phyloP scores from a whole-genome alignment of 2,888 invertebrate genomes.

The Plagiodera versicolora region DNA sequence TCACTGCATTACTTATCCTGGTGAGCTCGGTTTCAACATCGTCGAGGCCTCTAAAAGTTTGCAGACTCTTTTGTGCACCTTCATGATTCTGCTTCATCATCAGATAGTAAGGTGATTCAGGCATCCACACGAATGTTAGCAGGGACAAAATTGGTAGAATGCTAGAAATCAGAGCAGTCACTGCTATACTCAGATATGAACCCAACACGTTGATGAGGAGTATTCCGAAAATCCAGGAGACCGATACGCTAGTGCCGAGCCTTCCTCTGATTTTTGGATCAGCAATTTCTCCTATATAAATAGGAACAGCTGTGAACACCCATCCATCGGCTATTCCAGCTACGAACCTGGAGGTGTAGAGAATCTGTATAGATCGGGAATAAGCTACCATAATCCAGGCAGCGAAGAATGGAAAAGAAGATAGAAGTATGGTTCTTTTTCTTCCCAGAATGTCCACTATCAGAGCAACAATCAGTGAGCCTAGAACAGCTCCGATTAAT shows the following conservation, averaged over 20 bases:
- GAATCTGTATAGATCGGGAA: slow-evolving; percentile 59
- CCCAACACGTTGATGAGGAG: slow-evolving; percentile 58
- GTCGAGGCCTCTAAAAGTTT: slow-evolving; percentile 55
- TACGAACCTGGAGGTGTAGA: slow-evolving; percentile 60
- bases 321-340: slow-evolving; percentile 62
- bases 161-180: slow-evolving; percentile 57
- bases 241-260: slow-evolving; percentile 61
- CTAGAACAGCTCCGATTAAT: slow-evolving; percentile 65
- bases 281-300: slow-evolving; percentile 65
- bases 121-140: slow-evolving; percentile 58
- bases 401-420: slow-evolving; percentile 60
- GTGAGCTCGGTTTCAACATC: slow-evolving; percentile 56
- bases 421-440: slow-evolving; percentile 64
- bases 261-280: slow-evolving; percentile 61
- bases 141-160: slow-evolving; percentile 56
- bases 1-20: slow-evolving; percentile 45
- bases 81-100: slow-evolving; percentile 52
- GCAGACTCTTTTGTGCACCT: slow-evolving; percentile 57
- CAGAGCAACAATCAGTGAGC: slow-evolving; percentile 65
- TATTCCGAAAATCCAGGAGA: slow-evolving; percentile 59
- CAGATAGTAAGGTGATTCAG: slow-evolving; percentile 62
- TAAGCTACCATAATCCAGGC: slow-evolving; percentile 67
- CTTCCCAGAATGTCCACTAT: slow-evolving; percentile 68
- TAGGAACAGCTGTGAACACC: slow-evolving; percentile 56
- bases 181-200: slow-evolving; percentile 55